These are phyloP conservation scores for Troides oblongomaculatus DNA, from an alignment of 2,888 invertebrate species.

Conservation along the genomic window DNA sequence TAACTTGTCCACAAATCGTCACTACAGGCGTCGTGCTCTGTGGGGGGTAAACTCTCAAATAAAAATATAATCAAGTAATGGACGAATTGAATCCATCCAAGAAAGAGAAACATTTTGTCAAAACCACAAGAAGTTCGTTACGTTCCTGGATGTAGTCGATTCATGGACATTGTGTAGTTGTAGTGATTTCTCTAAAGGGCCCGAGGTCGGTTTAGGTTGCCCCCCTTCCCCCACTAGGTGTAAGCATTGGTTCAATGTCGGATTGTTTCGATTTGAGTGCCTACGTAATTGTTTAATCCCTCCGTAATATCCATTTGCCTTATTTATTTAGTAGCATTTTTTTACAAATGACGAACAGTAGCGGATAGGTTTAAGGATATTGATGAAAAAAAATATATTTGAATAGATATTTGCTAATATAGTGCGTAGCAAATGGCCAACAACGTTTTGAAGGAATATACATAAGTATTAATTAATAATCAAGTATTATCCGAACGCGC, in stretches of 20 bases:
- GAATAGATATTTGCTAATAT: conserved; percentile 14
- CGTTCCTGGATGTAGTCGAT: conserved; percentile 34
- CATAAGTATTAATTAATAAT: neutral
- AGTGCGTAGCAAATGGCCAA: too few relatives aligned
- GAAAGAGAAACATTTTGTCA: conserved; percentile 41
- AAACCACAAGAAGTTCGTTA: conserved; percentile 32
- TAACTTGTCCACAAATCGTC: too few relatives aligned
- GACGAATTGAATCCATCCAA: conserved; percentile 57
- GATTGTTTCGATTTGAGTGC: conserved; percentile 74
- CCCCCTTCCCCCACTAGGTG: conserved; percentile 37
- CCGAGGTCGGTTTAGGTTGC: conserved; percentile 5
- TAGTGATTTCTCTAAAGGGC: conserved; percentile 2
- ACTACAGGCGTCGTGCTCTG: too few relatives aligned
- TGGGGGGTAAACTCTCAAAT: neutral
- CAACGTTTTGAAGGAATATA: conserved; percentile 8
- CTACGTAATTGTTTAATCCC: conserved; percentile 71
- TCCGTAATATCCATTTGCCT: conserved; percentile 73
- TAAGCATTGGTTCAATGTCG: conserved; percentile 43
- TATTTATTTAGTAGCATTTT: conserved; percentile 70
- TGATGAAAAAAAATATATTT: conserved; percentile 36
- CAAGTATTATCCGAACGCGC: too few relatives aligned
- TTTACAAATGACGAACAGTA: conserved; percentile 54
- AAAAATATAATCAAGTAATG: conserved; percentile 27
- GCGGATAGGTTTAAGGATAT: conserved; percentile 53
- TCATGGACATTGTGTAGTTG: conserved; percentile 9